Conservation (phyloP, 2,888 invertebrate genomes). For the Tigriopus californicus region DNA sequence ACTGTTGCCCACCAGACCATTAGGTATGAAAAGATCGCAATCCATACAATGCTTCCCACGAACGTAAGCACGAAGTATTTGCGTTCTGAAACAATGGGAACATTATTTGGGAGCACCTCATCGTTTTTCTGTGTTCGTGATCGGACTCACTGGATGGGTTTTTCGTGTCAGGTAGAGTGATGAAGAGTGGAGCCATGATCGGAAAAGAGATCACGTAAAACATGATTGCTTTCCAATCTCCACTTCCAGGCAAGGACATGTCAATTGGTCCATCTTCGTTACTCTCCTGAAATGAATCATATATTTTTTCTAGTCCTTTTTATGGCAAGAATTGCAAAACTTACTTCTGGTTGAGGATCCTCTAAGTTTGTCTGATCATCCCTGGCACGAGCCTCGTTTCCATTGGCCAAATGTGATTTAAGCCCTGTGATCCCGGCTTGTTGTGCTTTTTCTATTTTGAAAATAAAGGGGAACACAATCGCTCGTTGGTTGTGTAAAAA, state of each 20-base stretch:
- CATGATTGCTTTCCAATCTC: slow-evolving; percentile 1
- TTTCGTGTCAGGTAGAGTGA: slow-evolving; percentile 5
- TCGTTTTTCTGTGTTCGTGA: too few species aligned
- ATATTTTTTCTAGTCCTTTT: too few species aligned
- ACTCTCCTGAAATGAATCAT: neutral
- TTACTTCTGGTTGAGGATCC: too few species aligned
- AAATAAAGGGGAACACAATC: too few species aligned
- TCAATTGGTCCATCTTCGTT: neutral
- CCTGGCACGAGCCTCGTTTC: too few species aligned
- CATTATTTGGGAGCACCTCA: too few species aligned
- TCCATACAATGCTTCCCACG: slow-evolving; percentile 87
- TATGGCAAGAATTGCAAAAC: too few species aligned
- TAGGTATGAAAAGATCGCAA: slow-evolving; percentile 89
- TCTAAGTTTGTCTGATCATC: too few species aligned
- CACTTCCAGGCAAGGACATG: neutral
- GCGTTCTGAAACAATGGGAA: slow-evolving; percentile 54
- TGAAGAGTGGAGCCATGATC: neutral
- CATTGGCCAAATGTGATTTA: too few species aligned
- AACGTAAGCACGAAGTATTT: slow-evolving; percentile 77
- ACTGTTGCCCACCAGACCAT: slow-evolving; percentile 99
- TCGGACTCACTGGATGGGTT: neutral
- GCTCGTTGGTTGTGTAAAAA: too few species aligned
- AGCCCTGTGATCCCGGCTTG: too few species aligned
- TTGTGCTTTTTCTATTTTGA: too few species aligned
- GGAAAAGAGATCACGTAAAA: slow-evolving; percentile 3